Percentiles rank a stretch among this genome's conserved stretches.
phyloP scores from a whole-genome alignment of 2,113 vertebrate species.

The Malaclemys terrapin region DNA sequence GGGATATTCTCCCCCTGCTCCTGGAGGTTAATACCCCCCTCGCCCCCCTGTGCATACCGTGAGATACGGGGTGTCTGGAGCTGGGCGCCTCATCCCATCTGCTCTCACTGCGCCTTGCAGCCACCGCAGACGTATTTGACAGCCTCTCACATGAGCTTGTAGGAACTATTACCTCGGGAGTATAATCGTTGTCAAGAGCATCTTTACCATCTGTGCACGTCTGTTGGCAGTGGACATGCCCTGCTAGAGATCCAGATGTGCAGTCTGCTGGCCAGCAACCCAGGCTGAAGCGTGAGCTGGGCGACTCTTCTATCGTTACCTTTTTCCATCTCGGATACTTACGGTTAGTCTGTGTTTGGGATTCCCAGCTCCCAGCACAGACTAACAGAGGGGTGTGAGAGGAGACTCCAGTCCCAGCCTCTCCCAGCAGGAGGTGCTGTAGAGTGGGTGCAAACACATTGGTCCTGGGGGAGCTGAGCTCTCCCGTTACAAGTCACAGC shows the following conservation, averaged over 20 bases:
- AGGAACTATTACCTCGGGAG: slow-evolving; percentile 25
- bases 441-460: neutral
- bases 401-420: neutral
- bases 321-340: neutral
- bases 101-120: neutral
- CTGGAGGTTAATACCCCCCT: too few species aligned
- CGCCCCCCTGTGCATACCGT: neutral
- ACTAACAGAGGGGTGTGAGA: neutral
- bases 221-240: neutral
- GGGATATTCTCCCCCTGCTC: neutral
- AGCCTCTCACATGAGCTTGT: neutral
- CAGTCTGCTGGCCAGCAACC: neutral
- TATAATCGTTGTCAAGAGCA: neutral
- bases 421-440: neutral
- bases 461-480: neutral
- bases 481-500: neutral
- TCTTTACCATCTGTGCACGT: neutral
- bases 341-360: neutral
- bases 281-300: neutral
- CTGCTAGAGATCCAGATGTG: neutral
- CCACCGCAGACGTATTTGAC: neutral
- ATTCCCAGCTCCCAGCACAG: neutral
- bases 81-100: neutral
- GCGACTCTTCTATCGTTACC: neutral
- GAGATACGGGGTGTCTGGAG: neutral